Percentiles rank a stretch among this genome's conserved stretches.
Conservation (phyloP, 2,888 invertebrate genomes). For the Linnaemya vulpina region DNA sequence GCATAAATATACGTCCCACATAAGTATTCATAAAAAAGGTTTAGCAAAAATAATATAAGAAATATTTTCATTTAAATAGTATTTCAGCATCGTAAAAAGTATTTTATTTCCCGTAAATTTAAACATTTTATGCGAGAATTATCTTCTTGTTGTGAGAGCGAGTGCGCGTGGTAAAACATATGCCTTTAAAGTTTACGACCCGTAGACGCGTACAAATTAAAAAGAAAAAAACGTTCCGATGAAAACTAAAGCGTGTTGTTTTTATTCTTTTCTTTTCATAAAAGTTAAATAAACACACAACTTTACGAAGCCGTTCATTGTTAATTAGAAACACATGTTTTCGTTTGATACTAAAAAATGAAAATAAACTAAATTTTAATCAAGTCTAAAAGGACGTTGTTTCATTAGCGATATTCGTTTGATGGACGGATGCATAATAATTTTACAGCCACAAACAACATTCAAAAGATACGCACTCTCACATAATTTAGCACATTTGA, state of each 20-base stretch:
- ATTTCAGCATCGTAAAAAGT: slow-evolving; percentile 19
- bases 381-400: not conserved
- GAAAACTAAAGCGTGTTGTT: not conserved
- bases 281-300: not conserved
- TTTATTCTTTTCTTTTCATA: not conserved
- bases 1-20: not conserved
- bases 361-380: not conserved
- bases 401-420: not conserved
- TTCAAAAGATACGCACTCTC: not conserved
- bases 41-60: slow-evolving; percentile 23
- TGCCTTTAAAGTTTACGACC: slow-evolving; percentile 32
- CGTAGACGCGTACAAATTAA: not conserved
- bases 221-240: not conserved
- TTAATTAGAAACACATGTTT: slow-evolving; percentile 21
- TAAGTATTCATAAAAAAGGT: slow-evolving; percentile 12
- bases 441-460: not conserved
- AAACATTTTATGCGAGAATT: slow-evolving; percentile 29
- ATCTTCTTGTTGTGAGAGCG: not conserved
- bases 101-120: slow-evolving; percentile 25
- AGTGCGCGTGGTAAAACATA: slow-evolving; percentile 16
- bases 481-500: not conserved
- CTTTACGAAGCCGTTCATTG: not conserved
- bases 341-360: not conserved
- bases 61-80: slow-evolving; percentile 45
- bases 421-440: not conserved